Evolutionary conservation across 2,888 invertebrate species (phyloP), one percentile per base, ranked within the genome.

Genomic region (Synergus japonicus): DNA sequence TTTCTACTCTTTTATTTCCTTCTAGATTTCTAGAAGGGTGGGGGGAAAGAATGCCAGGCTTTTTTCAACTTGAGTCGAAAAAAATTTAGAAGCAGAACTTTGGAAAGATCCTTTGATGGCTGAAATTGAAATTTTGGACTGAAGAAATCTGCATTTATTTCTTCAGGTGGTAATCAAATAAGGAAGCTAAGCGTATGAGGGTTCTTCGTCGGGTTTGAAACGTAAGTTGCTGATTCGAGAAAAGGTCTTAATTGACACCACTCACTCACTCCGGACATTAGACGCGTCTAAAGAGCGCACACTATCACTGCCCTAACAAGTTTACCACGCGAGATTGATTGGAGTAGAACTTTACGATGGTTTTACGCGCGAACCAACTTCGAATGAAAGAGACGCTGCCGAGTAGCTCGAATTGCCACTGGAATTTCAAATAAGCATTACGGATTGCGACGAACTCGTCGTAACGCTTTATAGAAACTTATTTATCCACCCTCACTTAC

Each of bases 341-440:
- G 84, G 83, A 89, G 86, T 88, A 87, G 85, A 86, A 84, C 81
- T 88, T 87, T 88, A 88, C 86, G 86, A 82, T 84, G 82, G 83
- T 87, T 89, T 89, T 87, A 88, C 82, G 82, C 81, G 81, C 84
- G 73, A 76, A 78, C 78, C 79, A 81, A 69, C 78, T 79, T 80
- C 46, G 49, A 69, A 49, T 69, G 49, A 69, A 73, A 73, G 69
- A 49, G 69, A 54, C 15, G 69, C 49, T 73, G 37, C 69, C 37
- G 69, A 54, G 54, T 54, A 46, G 49, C 69, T 73, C 37, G 69
- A 54, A 73, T 73, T 73, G 77, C 82, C 78, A 80, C 81, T 85
- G 83, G 83, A 87, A 86, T 85, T 87, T 84, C 82, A 87, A 87
- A 81, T 84, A 82, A 86, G 77, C 77, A 67, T 41, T 63, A 81